These are phyloP conservation scores for Drosophila elegans DNA, from an alignment of 1,140 invertebrate species.

Conservation along the genomic window DNA sequence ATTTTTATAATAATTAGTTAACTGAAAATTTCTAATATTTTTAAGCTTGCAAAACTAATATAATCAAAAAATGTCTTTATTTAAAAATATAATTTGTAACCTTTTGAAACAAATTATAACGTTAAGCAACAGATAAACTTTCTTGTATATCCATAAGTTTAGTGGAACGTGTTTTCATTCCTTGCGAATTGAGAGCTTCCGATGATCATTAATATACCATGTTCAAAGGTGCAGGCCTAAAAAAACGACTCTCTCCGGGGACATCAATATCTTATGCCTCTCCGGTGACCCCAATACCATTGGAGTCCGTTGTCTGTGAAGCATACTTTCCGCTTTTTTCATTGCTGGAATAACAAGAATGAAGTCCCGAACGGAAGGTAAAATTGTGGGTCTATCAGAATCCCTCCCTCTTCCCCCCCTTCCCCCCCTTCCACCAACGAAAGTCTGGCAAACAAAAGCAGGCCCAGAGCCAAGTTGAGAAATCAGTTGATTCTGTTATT, in stretches of 20 bases:
- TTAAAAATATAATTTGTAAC: not conserved
- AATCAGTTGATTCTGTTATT: constrained; percentile 81
- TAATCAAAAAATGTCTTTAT: too few relatives aligned
- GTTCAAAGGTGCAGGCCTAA: not conserved
- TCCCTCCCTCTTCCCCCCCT: too few relatives aligned
- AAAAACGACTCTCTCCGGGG: constrained; percentile 16
- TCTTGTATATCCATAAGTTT: not conserved
- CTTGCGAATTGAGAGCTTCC: not conserved
- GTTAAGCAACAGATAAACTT: not conserved
- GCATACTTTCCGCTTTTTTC: constrained; percentile 54
- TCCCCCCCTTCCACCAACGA: not conserved
- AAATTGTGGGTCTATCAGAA: constrained; percentile 32
- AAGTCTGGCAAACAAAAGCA: constrained; percentile 34
- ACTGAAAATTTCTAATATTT: too few relatives aligned
- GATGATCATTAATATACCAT: constrained; percentile 7
- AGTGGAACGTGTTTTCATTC: not conserved
- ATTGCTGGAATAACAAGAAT: constrained; percentile 36
- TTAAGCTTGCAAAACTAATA: too few relatives aligned
- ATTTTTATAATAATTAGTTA: too few relatives aligned
- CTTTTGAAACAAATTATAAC: not conserved
- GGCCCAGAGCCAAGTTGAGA: constrained; percentile 67
- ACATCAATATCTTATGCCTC: constrained; percentile 46
- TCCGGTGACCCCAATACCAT: constrained; percentile 38
- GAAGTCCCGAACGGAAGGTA: constrained; percentile 31
- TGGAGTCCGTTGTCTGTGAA: constrained; percentile 20